Base-by-base conservation (phyloP, 2,113 vertebrate genomes). In the Melanotaenia duboulayi region DNA sequence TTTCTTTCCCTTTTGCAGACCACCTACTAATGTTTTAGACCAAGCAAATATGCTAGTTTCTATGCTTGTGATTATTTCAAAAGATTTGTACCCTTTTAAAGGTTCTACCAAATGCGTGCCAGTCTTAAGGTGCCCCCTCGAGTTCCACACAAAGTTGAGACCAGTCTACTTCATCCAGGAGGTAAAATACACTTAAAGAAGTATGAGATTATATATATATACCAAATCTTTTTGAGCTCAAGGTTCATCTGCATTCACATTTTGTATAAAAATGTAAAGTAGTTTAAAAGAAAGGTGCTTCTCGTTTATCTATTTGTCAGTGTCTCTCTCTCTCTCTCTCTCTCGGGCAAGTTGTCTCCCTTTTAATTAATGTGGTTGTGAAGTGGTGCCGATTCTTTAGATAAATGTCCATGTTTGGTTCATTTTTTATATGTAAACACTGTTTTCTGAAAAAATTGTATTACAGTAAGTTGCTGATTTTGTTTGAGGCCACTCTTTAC, bases 51-150 rank as follows among this genome's bases (percentile, higher is more conserved):
- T 55, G 17, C 2, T 19, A 22, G 2, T 56, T 58, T 79, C 76
- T 5, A 49, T 40, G 2, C 3, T 23, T 11, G 1, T 19, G 4
- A 49, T 57, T 1, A 57, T 59, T 51, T 64, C 7, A 48, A 64
- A 62, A 22, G 8, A 19, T 62, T 2, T 67, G 1, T 71, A 14
- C 57, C 11, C 23, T 9, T 73, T 71, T 62, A 48, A 82, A 99
- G 98, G 65, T 98, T 98, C 93, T 99, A 99, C 93, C 98, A 99
- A 93, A 95, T 99, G 49, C 97, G 97, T 88, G 93, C 91, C 20
- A 95, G 92, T 82, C 94, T 99, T 92, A 99, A 98, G 93, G 92
- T 99, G 80, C 96, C 97, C 77, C 93, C 96, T 73, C 95, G 97
- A 89, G 89, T 98, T 84, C 97, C 97, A 60, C 96, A 99, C 88